Conservation (phyloP, 2,888 invertebrate genomes). For the Xestia sexstrigata region DNA sequence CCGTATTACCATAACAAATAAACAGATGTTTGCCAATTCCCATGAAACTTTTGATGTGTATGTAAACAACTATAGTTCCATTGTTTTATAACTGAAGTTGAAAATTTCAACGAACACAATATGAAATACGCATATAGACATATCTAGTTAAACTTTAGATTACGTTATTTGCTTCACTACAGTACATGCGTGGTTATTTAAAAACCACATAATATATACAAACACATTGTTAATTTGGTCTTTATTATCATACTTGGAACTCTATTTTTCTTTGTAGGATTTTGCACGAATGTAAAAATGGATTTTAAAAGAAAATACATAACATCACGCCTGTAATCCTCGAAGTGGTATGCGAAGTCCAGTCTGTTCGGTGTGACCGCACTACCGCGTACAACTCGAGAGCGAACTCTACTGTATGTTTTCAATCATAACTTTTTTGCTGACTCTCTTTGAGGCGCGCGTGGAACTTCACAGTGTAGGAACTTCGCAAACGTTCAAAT, state of each 20-base stretch:
- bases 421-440: no score
- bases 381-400: no score
- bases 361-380: not conserved
- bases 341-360: not conserved
- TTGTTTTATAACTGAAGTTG: conserved; percentile 18
- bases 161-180: not conserved
- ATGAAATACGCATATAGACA: conserved; percentile 9
- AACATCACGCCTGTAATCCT: not conserved
- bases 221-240: not conserved
- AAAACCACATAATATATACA: not conserved
- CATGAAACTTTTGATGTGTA: conserved; percentile 27
- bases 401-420: not conserved
- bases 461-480: no score
- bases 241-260: not conserved
- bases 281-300: not conserved
- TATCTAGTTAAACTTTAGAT: conserved; percentile 16
- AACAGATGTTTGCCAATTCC: conserved; percentile 38
- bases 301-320: not conserved
- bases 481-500: no score
- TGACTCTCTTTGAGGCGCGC: no score
- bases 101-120: conserved; percentile 5
- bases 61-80: conserved; percentile 22
- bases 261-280: not conserved
- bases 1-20: conserved; percentile 26
- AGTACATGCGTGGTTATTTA: not conserved